Evolutionary conservation across 1,140 invertebrate genomes (phyloP), one percentile per base, ranked within the genome.

Genomic region (Pomacea maculata): DNA sequence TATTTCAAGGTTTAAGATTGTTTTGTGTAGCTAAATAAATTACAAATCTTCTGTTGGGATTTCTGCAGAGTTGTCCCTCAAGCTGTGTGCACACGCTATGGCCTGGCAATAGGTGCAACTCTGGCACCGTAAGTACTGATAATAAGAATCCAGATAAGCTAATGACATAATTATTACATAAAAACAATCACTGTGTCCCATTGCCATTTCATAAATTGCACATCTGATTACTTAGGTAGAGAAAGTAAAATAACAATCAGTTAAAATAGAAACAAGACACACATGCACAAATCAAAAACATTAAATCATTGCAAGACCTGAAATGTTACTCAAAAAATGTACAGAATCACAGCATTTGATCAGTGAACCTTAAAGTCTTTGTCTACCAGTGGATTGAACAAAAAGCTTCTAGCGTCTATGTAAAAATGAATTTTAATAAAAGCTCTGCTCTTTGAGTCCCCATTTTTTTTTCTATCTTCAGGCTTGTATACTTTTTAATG

Each of bases 31-130:
- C 34, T 45, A 45, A 45, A 45, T 45, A 45, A 45, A 45, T 45
- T 45, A 45, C 34, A 45, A 45, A 45, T 4, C 34, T 45, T 0
- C 34, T 45, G 34, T 6, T 45, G 34, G 34, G 34, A 6, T 77
- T 76, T 79, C 82, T 87, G 77, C 80, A 90, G 88, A 82, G 87
- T 90, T 19, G 78, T 90, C 29, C 89, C 89, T 45, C 89, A 90
- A 71, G 89, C 89, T n/a, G 34, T 91, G 5, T 91, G 90, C 82
- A 90, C 88, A 63, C 86, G 89, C 82, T 90, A 86, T 86, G 89
- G 89, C 52, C 75, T 91, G 65, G 87, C 89, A 25, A 90, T 91
- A 75, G 90, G 90, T 52, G 85, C 88, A 73, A 80, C 82, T 34
- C 71, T 90, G n/a, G 65, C 87, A 52, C 88, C 89, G 90, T 91